Conservation (phyloP, 1,140 invertebrate genomes). For the Vanessa tameamea region DNA sequence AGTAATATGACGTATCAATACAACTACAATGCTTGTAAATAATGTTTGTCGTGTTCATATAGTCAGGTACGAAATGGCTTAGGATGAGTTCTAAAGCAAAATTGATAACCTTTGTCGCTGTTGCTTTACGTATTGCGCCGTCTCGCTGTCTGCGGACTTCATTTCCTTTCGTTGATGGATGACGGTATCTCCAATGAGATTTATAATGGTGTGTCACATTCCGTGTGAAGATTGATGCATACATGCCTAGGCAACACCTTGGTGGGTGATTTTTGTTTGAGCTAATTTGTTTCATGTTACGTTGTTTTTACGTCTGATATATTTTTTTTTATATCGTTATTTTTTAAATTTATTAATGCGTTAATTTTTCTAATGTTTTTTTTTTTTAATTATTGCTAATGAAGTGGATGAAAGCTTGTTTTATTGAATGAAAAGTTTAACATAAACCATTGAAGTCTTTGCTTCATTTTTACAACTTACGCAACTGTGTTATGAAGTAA, state of each 20-base stretch:
- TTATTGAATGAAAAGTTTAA: no score
- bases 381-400: no score
- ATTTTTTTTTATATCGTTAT: not conserved
- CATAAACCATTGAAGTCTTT: no score
- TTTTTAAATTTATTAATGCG: no score
- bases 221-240: conserved; percentile 58
- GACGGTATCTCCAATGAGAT: conserved; percentile 70
- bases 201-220: conserved; percentile 71
- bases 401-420: no score
- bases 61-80: conserved; percentile 11
- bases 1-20: not conserved
- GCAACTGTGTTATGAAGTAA: no score
- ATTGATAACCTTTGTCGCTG: conserved; percentile 26
- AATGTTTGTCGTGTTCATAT: not conserved
- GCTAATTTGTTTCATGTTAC: conserved; percentile 1
- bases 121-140: conserved; percentile 32
- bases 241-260: conserved; percentile 22
- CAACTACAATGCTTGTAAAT: not conserved
- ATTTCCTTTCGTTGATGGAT: conserved; percentile 71
- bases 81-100: conserved; percentile 21
- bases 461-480: no score
- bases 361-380: no score
- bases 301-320: not conserved
- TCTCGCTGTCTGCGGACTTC: conserved; percentile 49
- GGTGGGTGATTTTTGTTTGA: conserved; percentile 1